phyloP scores from a whole-genome alignment of 1,140 invertebrate species.

The Antheraea mylitta region DNA sequence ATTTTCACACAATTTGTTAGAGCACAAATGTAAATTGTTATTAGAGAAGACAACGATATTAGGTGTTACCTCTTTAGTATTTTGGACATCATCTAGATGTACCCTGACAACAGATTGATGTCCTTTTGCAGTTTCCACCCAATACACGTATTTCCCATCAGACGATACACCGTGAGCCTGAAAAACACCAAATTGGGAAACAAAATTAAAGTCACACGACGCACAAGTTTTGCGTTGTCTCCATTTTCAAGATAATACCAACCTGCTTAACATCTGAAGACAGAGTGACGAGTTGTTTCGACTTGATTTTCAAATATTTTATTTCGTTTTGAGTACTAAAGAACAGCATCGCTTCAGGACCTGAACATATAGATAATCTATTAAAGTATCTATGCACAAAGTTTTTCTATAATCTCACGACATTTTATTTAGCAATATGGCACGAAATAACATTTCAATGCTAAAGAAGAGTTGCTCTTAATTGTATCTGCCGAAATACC shows the following conservation, averaged over 20 bases:
- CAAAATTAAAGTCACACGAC: too few species aligned
- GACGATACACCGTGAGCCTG: constrained; percentile 84
- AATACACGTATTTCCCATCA: constrained; percentile 85
- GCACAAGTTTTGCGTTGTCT: background rate
- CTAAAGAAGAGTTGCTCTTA: too few species aligned
- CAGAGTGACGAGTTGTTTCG: constrained; percentile 42
- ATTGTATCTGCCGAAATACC: too few species aligned
- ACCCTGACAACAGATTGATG: constrained; percentile 83
- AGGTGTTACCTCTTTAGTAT: constrained; percentile 69
- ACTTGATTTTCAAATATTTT: constrained; percentile 57
- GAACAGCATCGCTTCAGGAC: constrained; percentile 81
- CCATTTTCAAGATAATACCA: background rate
- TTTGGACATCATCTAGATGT: constrained; percentile 74
- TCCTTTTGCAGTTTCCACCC: constrained; percentile 84
- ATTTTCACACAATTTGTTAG: too few species aligned
- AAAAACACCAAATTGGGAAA: constrained; percentile 36
- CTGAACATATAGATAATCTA: constrained; percentile 52
- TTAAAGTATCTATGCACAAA: too few species aligned
- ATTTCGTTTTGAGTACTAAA: constrained; percentile 81
- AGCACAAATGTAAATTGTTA: too few species aligned
- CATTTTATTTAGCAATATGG: too few species aligned
- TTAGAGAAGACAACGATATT: background rate
- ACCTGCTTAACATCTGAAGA: constrained; percentile 56
- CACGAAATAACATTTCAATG: too few species aligned
- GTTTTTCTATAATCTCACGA: too few species aligned